Percentiles rank a stretch among this genome's conserved stretches.
phyloP scores from a whole-genome alignment of 2,888 invertebrate genomes.

The Aricia artaxerxes region DNA sequence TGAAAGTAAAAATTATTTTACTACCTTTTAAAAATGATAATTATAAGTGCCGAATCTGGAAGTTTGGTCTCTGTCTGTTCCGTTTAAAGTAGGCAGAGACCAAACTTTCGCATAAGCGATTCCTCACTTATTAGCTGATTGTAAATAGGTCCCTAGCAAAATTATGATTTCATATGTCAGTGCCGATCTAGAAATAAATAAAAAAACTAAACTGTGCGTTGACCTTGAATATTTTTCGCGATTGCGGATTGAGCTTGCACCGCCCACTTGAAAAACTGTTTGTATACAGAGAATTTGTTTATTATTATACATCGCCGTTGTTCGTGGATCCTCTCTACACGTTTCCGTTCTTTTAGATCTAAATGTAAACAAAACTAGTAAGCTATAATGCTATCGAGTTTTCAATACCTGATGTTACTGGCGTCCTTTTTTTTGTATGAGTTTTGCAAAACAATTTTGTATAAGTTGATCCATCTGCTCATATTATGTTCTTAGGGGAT shows the following conservation, averaged over 20 bases:
- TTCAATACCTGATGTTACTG: too few relatives aligned
- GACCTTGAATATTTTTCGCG: background rate
- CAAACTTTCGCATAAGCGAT: too few relatives aligned
- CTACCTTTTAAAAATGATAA: too few relatives aligned
- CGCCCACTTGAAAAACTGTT: constrained; percentile 8
- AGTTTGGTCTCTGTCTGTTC: too few relatives aligned
- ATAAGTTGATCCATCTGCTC: too few relatives aligned
- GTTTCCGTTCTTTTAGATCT: background rate
- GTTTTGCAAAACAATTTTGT: background rate
- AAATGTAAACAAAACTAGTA: background rate
- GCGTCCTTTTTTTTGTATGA: background rate
- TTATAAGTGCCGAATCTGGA: too few relatives aligned
- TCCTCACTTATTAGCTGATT: too few relatives aligned
- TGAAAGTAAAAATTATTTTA: too few relatives aligned
- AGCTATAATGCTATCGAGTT: background rate
- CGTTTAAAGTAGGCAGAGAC: too few relatives aligned
- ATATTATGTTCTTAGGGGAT: too few relatives aligned
- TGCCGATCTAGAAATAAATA: background rate
- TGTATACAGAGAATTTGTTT: background rate
- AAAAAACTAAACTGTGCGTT: background rate
- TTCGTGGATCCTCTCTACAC: background rate
- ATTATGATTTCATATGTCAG: too few relatives aligned
- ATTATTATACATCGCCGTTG: background rate
- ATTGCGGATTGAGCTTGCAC: background rate
- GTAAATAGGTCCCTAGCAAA: too few relatives aligned